Percentiles rank a stretch among this genome's conserved stretches.
These are phyloP conservation scores for Porites cylindrica DNA, from an alignment of 92 coral and sea anemone genomes.

Conservation along the genomic window DNA sequence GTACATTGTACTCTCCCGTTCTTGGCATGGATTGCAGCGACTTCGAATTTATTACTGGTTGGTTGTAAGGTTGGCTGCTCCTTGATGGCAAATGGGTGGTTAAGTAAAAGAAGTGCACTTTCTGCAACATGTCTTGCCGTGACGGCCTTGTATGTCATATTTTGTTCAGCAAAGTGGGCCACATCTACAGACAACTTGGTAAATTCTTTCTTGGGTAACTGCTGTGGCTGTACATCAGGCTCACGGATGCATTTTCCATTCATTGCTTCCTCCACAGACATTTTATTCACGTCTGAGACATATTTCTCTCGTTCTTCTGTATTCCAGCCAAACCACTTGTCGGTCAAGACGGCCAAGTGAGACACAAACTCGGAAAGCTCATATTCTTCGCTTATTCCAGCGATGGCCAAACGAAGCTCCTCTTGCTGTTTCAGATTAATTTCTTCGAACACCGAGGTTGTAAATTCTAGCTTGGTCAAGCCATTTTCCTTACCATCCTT, in stretches of 20 bases:
- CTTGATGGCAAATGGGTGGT: constrained; percentile 43
- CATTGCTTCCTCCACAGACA: constrained; percentile 36
- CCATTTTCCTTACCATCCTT: constrained; percentile 5
- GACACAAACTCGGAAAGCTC: constrained; percentile 48
- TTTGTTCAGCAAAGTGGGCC: constrained; percentile 18
- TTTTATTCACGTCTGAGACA: background rate
- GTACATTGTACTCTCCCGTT: constrained; percentile 39
- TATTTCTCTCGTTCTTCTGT: constrained; percentile 12
- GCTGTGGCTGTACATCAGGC: background rate
- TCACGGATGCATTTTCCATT: constrained; percentile 22
- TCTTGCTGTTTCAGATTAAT: constrained; percentile 54
- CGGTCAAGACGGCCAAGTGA: constrained; percentile 54
- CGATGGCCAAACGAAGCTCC: constrained; percentile 44
- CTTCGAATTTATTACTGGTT: constrained; percentile 51
- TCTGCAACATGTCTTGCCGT: constrained; percentile 24
- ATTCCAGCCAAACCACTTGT: constrained; percentile 63
- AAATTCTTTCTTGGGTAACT: constrained; percentile 30
- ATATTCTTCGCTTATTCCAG: constrained; percentile 71
- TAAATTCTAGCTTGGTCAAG: constrained; percentile 59
- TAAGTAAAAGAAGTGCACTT: constrained; percentile 32
- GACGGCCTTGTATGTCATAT: constrained; percentile 25
- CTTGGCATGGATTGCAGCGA: constrained; percentile 40
- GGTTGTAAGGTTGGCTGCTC: constrained; percentile 40
- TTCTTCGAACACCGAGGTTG: constrained; percentile 64
- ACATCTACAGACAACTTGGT: constrained; percentile 36